These are phyloP conservation scores for Pluvialis apricaria DNA, from an alignment of 2,113 vertebrate species.

Conservation along the genomic window DNA sequence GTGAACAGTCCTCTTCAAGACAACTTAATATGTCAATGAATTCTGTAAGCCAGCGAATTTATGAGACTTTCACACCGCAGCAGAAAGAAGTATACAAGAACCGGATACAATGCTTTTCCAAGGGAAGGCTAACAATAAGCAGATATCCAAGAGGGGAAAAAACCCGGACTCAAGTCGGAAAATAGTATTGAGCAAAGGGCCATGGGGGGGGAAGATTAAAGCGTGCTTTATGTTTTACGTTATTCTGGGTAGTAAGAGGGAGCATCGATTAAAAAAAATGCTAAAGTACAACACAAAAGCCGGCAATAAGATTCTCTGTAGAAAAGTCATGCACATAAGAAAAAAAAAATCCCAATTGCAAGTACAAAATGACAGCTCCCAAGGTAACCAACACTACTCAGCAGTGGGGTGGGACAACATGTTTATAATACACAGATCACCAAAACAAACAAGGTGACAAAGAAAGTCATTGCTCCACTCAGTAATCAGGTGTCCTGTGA, in stretches of 20 bases:
- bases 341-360: neutral
- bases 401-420: neutral
- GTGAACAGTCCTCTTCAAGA: neutral
- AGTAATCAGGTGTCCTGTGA: neutral
- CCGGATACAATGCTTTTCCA: neutral
- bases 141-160: neutral
- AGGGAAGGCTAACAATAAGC: neutral
- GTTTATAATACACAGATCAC: neutral
- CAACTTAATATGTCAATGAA: neutral
- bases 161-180: neutral
- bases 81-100: neutral
- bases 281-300: neutral
- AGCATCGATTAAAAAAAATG: neutral
- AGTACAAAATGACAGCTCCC: neutral
- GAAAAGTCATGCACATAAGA: neutral
- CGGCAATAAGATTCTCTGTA: neutral
- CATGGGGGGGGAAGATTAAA: neutral
- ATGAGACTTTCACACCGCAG: neutral
- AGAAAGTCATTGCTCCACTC: neutral
- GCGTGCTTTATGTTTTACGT: neutral
- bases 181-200: neutral
- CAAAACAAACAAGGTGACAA: neutral
- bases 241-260: neutral
- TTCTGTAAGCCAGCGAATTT: neutral
- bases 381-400: neutral